Evolutionary conservation across 1,140 invertebrate species (phyloP), one percentile per base, ranked within the genome.

Genomic region (Mizuhopecten yessoensis): DNA sequence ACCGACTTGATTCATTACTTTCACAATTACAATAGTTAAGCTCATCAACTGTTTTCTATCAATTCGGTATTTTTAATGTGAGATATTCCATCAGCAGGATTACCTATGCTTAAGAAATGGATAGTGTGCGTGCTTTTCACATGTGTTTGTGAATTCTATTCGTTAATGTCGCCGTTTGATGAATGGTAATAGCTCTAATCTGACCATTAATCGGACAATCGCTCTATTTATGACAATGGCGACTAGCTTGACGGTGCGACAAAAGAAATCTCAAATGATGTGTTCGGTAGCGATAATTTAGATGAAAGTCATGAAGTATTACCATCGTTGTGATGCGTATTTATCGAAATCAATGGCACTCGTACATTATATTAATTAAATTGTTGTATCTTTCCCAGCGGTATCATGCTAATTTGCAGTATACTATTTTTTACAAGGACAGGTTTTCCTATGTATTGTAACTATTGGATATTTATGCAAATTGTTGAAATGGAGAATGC

Each of bases 71-170:
- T 29, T 39, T 75, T 17, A 75, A 75, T 29, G 57, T 75, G 57
- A 75, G 57, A 17, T 75, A 29, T 75, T n/a, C 57, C 57, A 75
- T 75, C 57, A 75, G 29, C 57, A 75, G 23, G 57, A 75, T 75
- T 75, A 75, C 57, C n/a, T 75, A 75, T 29, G 57, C 57, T n/a
- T 7, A 75, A 75, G 57, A 75, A 75, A 75, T 75, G 57, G 57
- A n/a, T 75, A 75, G 1, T 75, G 57, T 75, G 23, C 57, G 57
- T 75, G 57, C 57, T 75, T 75, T 75, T 75, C n/a, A 29, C n/a
- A 29, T 29, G 57, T 5, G 57, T 75, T 75, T 75, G 57, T 29
- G 57, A 49, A 75, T 75, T 75, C 57, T 75, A 1, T 3, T 75
- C n/a, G 29, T 75, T 75, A 75, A 75, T 75, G 57, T 75, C 5